phyloP scores from a whole-genome alignment of 2,797 vertebrate species.

The Mormyrops attenuatus region DNA sequence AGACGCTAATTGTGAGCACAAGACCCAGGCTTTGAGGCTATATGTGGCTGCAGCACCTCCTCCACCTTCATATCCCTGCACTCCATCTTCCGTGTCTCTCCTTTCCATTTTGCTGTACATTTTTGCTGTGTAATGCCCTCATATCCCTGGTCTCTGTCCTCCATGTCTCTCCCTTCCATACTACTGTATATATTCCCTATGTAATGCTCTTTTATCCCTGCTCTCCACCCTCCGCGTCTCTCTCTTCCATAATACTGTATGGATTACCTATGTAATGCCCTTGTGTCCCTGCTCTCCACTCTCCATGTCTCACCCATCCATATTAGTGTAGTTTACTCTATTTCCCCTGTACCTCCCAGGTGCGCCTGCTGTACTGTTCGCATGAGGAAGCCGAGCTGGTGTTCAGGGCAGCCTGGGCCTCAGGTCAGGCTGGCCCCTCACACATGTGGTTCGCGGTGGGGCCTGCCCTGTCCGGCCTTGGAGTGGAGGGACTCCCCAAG shows the following conservation, averaged over 20 bases:
- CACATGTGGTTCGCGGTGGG: constrained; percentile 92
- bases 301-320: not conserved
- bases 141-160: not conserved
- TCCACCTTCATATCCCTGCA: not conserved
- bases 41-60: not conserved
- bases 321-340: not conserved
- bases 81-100: not conserved
- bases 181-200: not conserved
- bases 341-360: constrained; percentile 45
- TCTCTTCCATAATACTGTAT: not conserved
- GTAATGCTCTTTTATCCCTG: not conserved
- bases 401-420: constrained; percentile 74
- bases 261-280: not conserved
- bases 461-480: constrained; percentile 73
- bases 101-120: not conserved
- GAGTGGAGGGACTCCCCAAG: constrained; percentile 74
- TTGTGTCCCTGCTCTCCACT: not conserved
- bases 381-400: constrained; percentile 80
- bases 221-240: not conserved
- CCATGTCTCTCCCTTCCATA: not conserved
- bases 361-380: constrained; percentile 88
- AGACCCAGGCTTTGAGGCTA: not conserved
- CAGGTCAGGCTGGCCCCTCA: constrained; percentile 78
- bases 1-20: not conserved
- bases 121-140: not conserved